A percentile compares a stretch with the other conserved stretches of the same genome.
Conservation (phyloP, 2,888 invertebrate species). For the Tachina fera region DNA sequence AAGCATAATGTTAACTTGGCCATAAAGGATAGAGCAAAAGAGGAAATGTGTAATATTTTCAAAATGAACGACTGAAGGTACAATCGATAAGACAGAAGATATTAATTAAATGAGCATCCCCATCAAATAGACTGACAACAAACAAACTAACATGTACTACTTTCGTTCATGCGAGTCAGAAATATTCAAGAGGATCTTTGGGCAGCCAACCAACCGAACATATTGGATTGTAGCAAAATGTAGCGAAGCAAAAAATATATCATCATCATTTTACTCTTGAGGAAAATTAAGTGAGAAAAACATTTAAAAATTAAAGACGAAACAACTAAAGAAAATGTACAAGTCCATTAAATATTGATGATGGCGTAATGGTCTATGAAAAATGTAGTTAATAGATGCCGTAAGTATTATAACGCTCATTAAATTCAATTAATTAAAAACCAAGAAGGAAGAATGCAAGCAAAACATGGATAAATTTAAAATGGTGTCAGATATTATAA, state of each 20-base stretch:
- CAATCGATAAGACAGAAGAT: conserved; percentile 27
- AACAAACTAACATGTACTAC: not conserved
- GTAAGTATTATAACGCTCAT: conserved; percentile 11
- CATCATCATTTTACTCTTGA: not conserved
- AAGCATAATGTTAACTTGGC: not conserved
- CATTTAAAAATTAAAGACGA: not conserved
- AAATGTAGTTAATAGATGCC: conserved; percentile 1
- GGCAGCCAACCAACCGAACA: not conserved
- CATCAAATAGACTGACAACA: not conserved
- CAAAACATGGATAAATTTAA: not conserved
- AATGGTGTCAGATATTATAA: not conserved
- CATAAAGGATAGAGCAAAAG: not conserved
- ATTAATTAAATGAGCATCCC: conserved; percentile 35
- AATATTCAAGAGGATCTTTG: not conserved
- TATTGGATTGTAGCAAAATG: not conserved
- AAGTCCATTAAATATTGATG: conserved; percentile 30
- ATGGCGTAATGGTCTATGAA: conserved; percentile 2
- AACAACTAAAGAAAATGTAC: not conserved
- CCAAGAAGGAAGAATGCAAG: not conserved
- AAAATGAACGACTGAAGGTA: not conserved
- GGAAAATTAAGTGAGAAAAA: conserved; percentile 12
- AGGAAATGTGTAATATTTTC: not conserved
- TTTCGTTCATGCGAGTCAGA: not conserved
- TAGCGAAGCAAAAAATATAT: no score
- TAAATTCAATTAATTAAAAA: conserved; percentile 16